Percentiles rank a stretch among this genome's conserved stretches.
These are phyloP conservation scores for Brienomyrus brachyistius DNA, from an alignment of 2,113 vertebrate genomes.

Conservation along the genomic window DNA sequence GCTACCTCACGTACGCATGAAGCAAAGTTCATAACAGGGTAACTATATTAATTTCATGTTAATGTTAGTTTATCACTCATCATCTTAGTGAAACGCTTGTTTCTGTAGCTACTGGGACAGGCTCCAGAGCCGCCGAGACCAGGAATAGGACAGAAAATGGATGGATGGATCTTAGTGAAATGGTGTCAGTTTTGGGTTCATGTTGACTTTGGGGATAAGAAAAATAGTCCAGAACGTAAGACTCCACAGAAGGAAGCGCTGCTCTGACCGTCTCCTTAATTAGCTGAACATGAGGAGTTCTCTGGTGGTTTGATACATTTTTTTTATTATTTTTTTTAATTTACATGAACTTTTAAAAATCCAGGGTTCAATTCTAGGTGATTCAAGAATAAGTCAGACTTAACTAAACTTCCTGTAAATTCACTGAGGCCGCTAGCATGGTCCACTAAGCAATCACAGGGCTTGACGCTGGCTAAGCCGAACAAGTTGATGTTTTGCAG, in stretches of 20 bases:
- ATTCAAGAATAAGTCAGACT: not conserved
- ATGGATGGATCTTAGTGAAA: not conserved
- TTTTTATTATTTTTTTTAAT: not conserved
- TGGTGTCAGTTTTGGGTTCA: not conserved
- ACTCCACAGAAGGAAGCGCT: not conserved
- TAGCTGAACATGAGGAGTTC: not conserved
- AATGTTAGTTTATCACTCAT: not conserved
- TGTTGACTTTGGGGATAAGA: not conserved
- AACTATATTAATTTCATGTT: not conserved
- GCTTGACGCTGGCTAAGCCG: not conserved
- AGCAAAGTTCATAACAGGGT: slow-evolving; percentile 11
- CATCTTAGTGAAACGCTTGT: not conserved
- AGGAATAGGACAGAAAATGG: not conserved
- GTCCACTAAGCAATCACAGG: not conserved
- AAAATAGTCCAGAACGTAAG: not conserved
- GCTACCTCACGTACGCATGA: slow-evolving; percentile 7
- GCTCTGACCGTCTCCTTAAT: not conserved
- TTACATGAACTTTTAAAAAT: not conserved
- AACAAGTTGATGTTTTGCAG: not conserved
- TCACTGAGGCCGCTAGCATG: not conserved
- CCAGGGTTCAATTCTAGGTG: not conserved
- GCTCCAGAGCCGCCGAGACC: not conserved
- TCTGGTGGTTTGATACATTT: not conserved
- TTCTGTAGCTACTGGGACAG: not conserved
- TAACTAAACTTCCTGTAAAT: not conserved